These are phyloP conservation scores for Cheirogaleus medius DNA, from an alignment of 2,113 vertebrate genomes.

Conservation along the genomic window DNA sequence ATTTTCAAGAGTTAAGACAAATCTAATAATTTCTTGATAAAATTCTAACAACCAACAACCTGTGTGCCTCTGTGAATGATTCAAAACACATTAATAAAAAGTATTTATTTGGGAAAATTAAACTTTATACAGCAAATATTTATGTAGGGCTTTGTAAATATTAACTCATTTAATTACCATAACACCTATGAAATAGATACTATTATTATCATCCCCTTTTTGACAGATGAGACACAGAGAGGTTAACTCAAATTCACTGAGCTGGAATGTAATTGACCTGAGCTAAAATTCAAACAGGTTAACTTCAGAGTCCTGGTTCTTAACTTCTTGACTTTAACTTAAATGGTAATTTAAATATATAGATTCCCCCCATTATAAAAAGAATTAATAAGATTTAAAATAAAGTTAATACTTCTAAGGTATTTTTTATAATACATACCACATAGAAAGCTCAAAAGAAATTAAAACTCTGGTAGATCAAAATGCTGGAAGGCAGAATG, in stretches of 20 bases:
- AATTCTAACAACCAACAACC: neutral
- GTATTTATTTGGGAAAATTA: neutral
- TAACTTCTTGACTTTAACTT: neutral
- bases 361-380: neutral
- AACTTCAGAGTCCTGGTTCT: neutral
- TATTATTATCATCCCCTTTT: neutral
- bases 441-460: neutral
- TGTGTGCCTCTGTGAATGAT: neutral
- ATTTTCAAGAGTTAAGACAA: neutral
- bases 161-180: neutral
- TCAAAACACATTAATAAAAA: neutral
- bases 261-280: neutral
- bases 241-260: neutral
- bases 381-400: neutral
- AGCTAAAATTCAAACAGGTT: neutral
- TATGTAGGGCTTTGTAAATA: neutral
- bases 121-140: neutral
- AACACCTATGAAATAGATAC: neutral
- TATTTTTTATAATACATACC: neutral
- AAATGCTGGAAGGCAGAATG: neutral
- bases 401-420: neutral
- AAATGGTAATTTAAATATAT: neutral
- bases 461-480: neutral
- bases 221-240: neutral
- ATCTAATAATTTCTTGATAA: neutral